Conservation (phyloP, 2,888 invertebrate genomes). For the Conus canariensis region DNA sequence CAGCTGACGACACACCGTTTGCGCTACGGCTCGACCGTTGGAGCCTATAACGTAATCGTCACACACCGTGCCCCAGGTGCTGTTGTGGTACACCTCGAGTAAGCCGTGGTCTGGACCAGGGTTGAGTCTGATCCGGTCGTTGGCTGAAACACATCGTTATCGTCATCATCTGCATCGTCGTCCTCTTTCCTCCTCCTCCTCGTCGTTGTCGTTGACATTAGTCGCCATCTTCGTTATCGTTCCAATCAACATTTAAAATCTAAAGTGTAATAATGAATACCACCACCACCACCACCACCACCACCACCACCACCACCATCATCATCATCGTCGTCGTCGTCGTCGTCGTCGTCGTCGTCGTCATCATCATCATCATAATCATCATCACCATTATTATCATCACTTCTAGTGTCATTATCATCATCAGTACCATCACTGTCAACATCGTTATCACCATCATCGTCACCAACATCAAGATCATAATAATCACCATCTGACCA, state of each 20-base stretch:
- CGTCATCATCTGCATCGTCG: slow-evolving; percentile 4
- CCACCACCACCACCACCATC: slow-evolving; percentile 3
- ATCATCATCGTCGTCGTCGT: background rate
- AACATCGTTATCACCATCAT: slow-evolving; percentile 14
- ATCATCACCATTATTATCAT: background rate
- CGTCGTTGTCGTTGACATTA: background rate
- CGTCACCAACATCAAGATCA: background rate
- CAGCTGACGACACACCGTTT: slow-evolving; percentile 46
- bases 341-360: background rate
- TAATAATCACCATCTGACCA: background rate
- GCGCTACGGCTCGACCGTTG: slow-evolving; percentile 41
- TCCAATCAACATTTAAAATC: background rate
- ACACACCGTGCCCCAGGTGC: slow-evolving; percentile 72
- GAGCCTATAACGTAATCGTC: slow-evolving; percentile 52
- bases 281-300: background rate
- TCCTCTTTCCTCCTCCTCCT: background rate
- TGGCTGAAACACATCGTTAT: slow-evolving; percentile 13
- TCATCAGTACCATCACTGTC: background rate
- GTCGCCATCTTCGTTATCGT: background rate
- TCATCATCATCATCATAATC: background rate
- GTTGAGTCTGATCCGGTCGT: slow-evolving; percentile 51
- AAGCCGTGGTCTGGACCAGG: slow-evolving; percentile 55
- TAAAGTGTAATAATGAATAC: background rate
- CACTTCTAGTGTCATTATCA: background rate
- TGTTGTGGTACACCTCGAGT: slow-evolving; percentile 57